Evolutionary conservation across 1,140 invertebrate genomes (phyloP).

Genomic region (Orussus abietinus): DNA sequence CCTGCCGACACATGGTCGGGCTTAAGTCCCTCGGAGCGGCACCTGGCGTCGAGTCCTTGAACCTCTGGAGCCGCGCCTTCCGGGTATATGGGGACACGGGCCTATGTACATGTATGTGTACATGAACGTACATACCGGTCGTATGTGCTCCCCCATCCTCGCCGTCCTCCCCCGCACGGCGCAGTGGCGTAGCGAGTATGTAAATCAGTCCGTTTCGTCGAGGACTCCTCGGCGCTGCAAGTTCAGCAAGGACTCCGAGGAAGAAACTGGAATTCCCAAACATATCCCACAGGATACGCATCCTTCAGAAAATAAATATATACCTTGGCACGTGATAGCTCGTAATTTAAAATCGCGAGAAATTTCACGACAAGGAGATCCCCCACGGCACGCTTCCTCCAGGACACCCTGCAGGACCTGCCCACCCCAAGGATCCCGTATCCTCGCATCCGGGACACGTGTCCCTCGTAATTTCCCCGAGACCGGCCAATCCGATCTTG

Average conservation of each 20-base stretch:
- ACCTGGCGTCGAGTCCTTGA: conserved; percentile 46
- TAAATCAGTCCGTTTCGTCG: conserved; percentile 40
- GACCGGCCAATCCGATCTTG: too few species aligned
- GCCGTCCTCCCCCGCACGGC: conserved; percentile 36
- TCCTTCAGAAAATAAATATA: too few species aligned
- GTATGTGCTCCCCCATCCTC: not conserved
- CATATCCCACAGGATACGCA: too few species aligned
- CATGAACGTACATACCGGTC: conserved; percentile 12
- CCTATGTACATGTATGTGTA: conserved; percentile 23
- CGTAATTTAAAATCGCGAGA: too few species aligned
- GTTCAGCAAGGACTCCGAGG: not conserved
- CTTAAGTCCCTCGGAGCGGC: conserved; percentile 39
- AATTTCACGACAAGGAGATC: too few species aligned
- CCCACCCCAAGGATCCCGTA: too few species aligned
- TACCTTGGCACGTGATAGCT: too few species aligned
- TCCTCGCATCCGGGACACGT: too few species aligned
- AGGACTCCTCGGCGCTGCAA: not conserved
- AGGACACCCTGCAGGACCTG: too few species aligned
- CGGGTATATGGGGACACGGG: conserved; percentile 35
- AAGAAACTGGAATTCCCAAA: too few species aligned
- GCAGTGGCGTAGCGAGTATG: conserved; percentile 46
- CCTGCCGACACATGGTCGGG: conserved; percentile 39
- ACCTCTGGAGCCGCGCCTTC: conserved; percentile 41
- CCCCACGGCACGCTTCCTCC: too few species aligned
- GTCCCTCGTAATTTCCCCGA: too few species aligned